Evolutionary conservation across 2,888 invertebrate genomes (phyloP).

Genomic region (Cephus nigrinus): DNA sequence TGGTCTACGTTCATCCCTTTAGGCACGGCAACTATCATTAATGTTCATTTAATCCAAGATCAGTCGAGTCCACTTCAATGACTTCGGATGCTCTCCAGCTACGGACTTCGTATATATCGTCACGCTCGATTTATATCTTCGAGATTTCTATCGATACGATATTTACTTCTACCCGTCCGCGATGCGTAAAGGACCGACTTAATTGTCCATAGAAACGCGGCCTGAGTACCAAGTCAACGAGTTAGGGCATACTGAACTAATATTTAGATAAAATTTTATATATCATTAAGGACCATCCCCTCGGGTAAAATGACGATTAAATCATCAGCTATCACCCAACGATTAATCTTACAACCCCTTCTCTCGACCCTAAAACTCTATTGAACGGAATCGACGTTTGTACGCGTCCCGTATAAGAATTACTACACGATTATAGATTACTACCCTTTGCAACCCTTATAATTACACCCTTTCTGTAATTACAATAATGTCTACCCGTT

Average conservation of each 20-base stretch:
- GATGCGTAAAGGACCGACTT: neutral
- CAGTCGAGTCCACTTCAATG: conserved; percentile 4
- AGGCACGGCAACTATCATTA: conserved; percentile 30
- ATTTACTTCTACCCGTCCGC: neutral
- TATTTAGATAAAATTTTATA: neutral
- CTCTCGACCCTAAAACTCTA: neutral
- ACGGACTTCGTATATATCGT: conserved; percentile 29
- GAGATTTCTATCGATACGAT: conserved; percentile 48
- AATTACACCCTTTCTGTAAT: neutral
- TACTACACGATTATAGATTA: neutral
- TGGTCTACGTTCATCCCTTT: conserved; percentile 39
- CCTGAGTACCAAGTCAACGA: neutral
- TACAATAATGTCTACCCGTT: neutral
- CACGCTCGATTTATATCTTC: conserved; percentile 54
- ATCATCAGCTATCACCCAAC: neutral
- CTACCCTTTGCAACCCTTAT: neutral
- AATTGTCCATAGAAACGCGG: neutral
- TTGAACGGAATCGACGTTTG: neutral
- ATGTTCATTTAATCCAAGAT: conserved; percentile 39
- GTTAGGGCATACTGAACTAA: neutral
- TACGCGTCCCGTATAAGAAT: neutral
- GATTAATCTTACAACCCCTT: neutral
- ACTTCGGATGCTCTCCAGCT: neutral
- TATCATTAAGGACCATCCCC: neutral
- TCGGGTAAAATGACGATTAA: neutral